Evolutionary conservation across 2,113 vertebrate genomes (phyloP).

Genomic region (Chaenogobius annularis): DNA sequence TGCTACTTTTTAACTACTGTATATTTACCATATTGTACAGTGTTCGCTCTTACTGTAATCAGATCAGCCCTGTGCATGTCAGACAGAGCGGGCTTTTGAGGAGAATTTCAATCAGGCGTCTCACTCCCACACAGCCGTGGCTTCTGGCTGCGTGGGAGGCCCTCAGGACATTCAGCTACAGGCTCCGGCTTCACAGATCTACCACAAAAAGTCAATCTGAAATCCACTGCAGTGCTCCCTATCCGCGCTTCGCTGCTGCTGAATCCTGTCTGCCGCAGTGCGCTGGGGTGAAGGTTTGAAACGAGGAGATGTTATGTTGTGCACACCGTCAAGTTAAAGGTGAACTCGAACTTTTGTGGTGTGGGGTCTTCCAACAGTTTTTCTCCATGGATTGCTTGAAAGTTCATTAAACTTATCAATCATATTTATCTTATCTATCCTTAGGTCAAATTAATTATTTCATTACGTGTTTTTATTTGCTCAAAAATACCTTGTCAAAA

Average conservation of each 20-base stretch:
- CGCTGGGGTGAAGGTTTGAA: slow-evolving; percentile 28
- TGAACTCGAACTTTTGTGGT: neutral
- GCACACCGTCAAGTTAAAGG: neutral
- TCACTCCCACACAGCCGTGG: slow-evolving; percentile 61
- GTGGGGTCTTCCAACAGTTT: too few species aligned
- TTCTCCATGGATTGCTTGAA: too few species aligned
- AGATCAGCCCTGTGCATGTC: slow-evolving; percentile 48
- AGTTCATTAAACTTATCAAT: too few species aligned
- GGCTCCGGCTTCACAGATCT: slow-evolving; percentile 56
- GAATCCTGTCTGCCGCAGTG: slow-evolving; percentile 32
- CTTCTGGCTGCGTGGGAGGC: slow-evolving; percentile 69
- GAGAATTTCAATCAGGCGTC: slow-evolving; percentile 64
- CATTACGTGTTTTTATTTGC: too few species aligned
- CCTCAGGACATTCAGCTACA: slow-evolving; percentile 60
- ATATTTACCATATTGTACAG: neutral
- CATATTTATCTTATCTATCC: too few species aligned
- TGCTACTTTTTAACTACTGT: too few species aligned
- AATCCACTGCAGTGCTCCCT: slow-evolving; percentile 39
- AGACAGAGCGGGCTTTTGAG: slow-evolving; percentile 52
- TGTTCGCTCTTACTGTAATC: slow-evolving; percentile 43
- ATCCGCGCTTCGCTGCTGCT: slow-evolving; percentile 23
- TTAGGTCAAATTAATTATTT: too few species aligned
- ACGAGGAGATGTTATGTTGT: slow-evolving; percentile 33
- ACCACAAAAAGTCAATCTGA: slow-evolving; percentile 50
- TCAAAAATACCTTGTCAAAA: too few species aligned